Evolutionary conservation across 2,113 vertebrate genomes (phyloP).

Genomic region (Strix aluco): DNA sequence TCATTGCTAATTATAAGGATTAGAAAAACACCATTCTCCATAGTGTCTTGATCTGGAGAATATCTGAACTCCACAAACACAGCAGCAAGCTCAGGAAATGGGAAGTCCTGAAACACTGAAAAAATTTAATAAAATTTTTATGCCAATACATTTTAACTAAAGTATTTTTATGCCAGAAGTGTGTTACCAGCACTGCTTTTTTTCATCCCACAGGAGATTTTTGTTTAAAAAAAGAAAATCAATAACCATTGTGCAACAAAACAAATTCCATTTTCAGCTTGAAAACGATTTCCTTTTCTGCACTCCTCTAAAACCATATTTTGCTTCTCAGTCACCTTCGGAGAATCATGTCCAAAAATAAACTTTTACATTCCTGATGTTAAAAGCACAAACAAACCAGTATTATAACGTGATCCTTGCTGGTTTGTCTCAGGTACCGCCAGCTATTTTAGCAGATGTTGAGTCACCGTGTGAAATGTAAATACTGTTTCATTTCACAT

Average conservation of each 20-base stretch:
- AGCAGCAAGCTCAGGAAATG: not conserved
- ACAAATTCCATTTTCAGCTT: not conserved
- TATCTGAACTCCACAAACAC: not conserved
- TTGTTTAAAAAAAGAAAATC: not conserved
- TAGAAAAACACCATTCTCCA: not conserved
- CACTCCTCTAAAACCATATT: not conserved
- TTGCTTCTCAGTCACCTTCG: not conserved
- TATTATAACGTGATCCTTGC: not conserved
- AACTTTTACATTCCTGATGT: not conserved
- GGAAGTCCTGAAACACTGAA: not conserved
- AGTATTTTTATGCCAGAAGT: not conserved
- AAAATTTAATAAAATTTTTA: not conserved
- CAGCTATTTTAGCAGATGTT: not conserved
- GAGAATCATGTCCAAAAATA: not conserved
- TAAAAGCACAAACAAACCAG: not conserved
- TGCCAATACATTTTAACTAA: not conserved
- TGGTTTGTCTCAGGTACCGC: not conserved
- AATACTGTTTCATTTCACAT: not conserved
- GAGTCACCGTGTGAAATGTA: not conserved
- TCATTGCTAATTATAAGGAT: not conserved
- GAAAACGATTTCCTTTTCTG: not conserved
- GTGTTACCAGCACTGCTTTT: not conserved
- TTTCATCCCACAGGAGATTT: not conserved
- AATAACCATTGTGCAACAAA: conserved; percentile 5
- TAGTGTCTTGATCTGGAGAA: not conserved